Base-by-base conservation (phyloP, 1,140 invertebrate species). In the Muscidifurax raptorellus region DNA sequence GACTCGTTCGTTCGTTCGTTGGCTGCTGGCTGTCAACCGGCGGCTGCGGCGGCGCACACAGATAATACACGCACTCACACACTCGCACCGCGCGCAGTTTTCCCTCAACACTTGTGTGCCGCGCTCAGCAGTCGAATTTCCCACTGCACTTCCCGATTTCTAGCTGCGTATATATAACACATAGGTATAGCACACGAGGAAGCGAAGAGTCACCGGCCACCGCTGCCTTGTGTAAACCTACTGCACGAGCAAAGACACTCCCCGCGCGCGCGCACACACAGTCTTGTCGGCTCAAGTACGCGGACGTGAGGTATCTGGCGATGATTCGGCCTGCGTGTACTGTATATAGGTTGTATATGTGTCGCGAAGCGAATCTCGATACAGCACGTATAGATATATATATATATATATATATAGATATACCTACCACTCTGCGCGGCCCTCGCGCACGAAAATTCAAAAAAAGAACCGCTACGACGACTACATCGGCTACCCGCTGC, bases 11-110 rank as follows among this genome's bases (percentile, higher is more conserved):
- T 80, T 52, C 67, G 28, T 52, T 72, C 27, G 36, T 27, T 52
- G 36, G 12, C 32, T 47, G 32, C 44, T 80, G 79, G 69, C 69
- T 80, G 69, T 74, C 83, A 80, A 67, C 83, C 77, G 69, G 66
- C 76, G 66, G 64, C 32, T n/a, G 79, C 67, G 27, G 30, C 83
- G 69, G 74, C 27, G 25, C 71, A 75, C 28, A 71, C 79, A 5
- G 2, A 59, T 7, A 30, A 25, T 28, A 25, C n/a, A 44, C 7
- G 22, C 25, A 30, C n/a, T 10, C 47, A 4, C 80, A 2, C 69
- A 27, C 80, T 25, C 27, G 9, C 30, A 25, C 47, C 32, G 25
- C 27, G 12, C 76, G n/a, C 44, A 13, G 9, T n/a, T 28, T 52
- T 40, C 44, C 44, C 44, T 18, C 44, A 10, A 47, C 44, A 13